Conservation (phyloP, 2,888 invertebrate species). For the Empis stercorea region DNA sequence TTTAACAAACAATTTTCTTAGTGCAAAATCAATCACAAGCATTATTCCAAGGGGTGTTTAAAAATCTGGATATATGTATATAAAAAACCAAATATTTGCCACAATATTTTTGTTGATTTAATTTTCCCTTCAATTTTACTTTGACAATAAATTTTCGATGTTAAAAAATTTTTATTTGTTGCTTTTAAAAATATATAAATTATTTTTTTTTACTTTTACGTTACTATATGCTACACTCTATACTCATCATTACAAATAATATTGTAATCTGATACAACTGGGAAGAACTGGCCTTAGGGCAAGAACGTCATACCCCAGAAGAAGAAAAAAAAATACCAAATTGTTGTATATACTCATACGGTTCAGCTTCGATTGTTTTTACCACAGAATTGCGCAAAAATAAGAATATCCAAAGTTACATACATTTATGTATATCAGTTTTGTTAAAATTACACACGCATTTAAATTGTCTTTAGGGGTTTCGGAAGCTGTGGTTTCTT, state of each 20-base stretch:
- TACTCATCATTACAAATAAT: neutral
- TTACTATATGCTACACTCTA: no score
- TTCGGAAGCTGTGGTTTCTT: slow-evolving; percentile 32
- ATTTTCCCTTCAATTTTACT: no score
- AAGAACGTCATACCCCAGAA: neutral
- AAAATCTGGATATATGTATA: no score
- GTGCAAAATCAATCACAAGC: no score
- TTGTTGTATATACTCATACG: slow-evolving; percentile 4
- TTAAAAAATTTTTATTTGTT: no score
- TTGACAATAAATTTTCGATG: no score
- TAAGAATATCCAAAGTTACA: neutral
- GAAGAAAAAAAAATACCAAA: neutral
- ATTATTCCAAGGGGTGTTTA: no score
- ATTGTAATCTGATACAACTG: slow-evolving; percentile 21
- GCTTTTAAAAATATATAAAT: no score
- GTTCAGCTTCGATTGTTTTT: slow-evolving; percentile 7
- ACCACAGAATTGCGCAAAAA: neutral
- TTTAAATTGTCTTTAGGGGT: slow-evolving; percentile 20
- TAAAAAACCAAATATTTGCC: no score
- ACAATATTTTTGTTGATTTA: no score
- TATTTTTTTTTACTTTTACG: no score
- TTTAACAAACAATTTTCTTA: no score
- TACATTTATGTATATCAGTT: neutral
- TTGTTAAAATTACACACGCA: neutral
- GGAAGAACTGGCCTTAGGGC: slow-evolving; percentile 16